Base-by-base conservation (phyloP, 2,113 vertebrate species). In the Paradisaea rubra region DNA sequence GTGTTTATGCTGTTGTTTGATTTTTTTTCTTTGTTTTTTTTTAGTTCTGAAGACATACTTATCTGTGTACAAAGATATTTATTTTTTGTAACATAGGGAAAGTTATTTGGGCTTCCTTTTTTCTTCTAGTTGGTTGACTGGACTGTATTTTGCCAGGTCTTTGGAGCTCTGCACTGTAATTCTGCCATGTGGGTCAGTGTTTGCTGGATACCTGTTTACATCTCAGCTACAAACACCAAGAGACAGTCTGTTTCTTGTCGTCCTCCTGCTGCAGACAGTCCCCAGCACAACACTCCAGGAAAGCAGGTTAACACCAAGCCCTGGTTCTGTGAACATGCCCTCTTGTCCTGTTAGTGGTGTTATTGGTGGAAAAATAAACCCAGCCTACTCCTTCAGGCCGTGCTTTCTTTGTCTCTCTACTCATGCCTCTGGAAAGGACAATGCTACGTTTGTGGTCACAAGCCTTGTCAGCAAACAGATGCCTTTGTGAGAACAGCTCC, bases 391-490 rank as follows among this genome's bases (percentile, higher is more conserved):
- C 59, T 80, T 89, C 69, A 37, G 11, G 25, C 39, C 31, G 9
- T 0, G 2, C 49, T 91, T 70, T 47, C 76, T 91, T 96, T 94
- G 60, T 91, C 59, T 84, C 31, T 70, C 52, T 65, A 60, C 68
- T 86, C 72, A 66, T 72, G 65, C 44, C 35, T 91, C 70, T 73
- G 47, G 47, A 66, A 88, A 68, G 64, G 82, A 90, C 76, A 95
- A 71, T 56, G 49, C 24, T 13, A 10, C 3, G 0, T 63, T 85
- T 94, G 64, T 95, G 86, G 85, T 78, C 86, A 93, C 49, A 92
- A 87, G 73, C 53, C 74, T 63, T 95, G 93, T 81, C 54, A 86
- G 94, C 91, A 96, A 97, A 96, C 80, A 96, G 56, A 76, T 33
- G 88, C 63, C 78, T 93, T 91, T 95, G 78, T 95, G 81, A 79